Evolutionary conservation across 2,797 vertebrate genomes (phyloP), one percentile per base, ranked within the genome.

Genomic region (Microchirus variegatus): DNA sequence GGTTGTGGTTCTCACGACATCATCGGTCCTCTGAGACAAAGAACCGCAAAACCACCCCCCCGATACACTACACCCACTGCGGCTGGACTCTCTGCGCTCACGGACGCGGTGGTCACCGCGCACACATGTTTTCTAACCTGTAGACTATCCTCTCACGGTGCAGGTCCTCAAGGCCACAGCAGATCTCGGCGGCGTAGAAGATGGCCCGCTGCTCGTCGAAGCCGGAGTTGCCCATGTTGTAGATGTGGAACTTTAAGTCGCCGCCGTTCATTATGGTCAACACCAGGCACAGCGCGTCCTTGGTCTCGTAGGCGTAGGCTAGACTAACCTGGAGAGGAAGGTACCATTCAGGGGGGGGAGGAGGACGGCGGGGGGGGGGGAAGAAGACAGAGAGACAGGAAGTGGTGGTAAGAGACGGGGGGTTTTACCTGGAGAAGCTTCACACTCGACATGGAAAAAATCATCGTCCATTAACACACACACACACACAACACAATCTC

Each of bases 211-310:
- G 93, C 82, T 96, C 96, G 9, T 96, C 95, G n/a, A 98, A 94
- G 81, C 96, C 96, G 0, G 95, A 95, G 80, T 91, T 93, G 58
- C 96, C 96, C 94, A 96, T 93, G 87, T 96, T 96, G 86, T 97
- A 95, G 80, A 98, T 96, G 89, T 98, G 96, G 79, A 96, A 98
- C 85, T 96, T 97, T 75, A 97, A 82, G 87, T 98, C 96, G 2
- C 96, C 96, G 67, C 96, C 96, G 14, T 96, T 96, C 96, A 98
- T 96, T 67, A 97, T 94, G 86, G 95, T 98, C 71, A 98, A 89
- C 74, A 98, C 96, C 89, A 98, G 90, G 92, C 95, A 98, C 83
- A 98, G 90, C 67, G 93, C 90, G 66, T 96, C 95, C 87, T 93
- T 96, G 17, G 96, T 98, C 87, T 98, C 95, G 50, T 95, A 97